Evolutionary conservation across 1,140 invertebrate genomes (phyloP).

Genomic region (Microplitis demolitor): DNA sequence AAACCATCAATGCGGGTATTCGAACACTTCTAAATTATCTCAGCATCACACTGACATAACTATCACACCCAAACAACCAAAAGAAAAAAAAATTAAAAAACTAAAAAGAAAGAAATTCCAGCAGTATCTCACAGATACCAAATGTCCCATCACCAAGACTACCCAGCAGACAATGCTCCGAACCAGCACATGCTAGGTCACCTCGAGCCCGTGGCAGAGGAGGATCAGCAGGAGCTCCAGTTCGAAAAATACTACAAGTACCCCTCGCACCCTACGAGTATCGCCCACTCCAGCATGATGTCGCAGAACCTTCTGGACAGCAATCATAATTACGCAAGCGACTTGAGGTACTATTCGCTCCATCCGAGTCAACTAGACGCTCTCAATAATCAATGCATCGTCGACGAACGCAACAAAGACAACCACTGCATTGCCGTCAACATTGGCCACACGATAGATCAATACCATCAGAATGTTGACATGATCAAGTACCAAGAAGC

Average conservation of each 20-base stretch:
- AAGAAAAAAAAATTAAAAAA: not conserved
- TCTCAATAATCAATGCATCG: conserved; percentile 52
- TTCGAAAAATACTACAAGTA: conserved; percentile 64
- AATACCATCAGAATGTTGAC: conserved; percentile 54
- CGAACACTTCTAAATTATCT: too few relatives aligned
- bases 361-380: conserved; percentile 53
- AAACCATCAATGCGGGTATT: too few relatives aligned
- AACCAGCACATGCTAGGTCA: conserved; percentile 47
- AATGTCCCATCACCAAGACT: conserved; percentile 56
- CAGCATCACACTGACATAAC: too few relatives aligned
- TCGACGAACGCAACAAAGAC: conserved; percentile 50
- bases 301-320: conserved; percentile 57
- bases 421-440: conserved; percentile 44
- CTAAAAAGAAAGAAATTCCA: conserved; percentile 14
- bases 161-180: conserved; percentile 43
- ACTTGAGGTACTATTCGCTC: conserved; percentile 54
- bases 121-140: conserved; percentile 55
- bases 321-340: conserved; percentile 62
- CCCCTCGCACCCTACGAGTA: conserved; percentile 48
- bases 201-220: conserved; percentile 49
- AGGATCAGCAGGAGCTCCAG: conserved; percentile 54
- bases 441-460: conserved; percentile 48
- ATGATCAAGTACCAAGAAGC: conserved; percentile 57
- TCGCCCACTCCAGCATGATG: conserved; percentile 50
- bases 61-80: too few relatives aligned